Conservation (phyloP, 2,888 invertebrate species). For the Anarsia innoxiella region DNA sequence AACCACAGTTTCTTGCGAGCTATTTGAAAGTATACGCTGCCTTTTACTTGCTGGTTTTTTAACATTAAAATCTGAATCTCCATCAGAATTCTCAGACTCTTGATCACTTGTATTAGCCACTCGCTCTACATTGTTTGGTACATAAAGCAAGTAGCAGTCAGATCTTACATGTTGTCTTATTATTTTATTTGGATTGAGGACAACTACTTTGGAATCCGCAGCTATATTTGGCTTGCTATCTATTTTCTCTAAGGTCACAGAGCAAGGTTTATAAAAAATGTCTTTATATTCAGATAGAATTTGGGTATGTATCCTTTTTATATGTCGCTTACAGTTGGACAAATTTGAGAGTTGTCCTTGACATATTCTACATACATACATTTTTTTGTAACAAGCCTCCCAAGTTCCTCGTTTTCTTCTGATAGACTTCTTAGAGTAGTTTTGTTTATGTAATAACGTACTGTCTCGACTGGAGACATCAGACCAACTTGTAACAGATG, state of each 20-base stretch:
- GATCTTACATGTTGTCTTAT: slow-evolving; percentile 18
- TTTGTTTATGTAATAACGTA: too few relatives aligned
- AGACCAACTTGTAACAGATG: too few relatives aligned
- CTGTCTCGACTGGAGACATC: neutral
- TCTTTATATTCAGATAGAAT: slow-evolving; percentile 26
- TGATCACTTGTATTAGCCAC: too few relatives aligned
- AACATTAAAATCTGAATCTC: neutral
- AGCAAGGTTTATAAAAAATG: slow-evolving; percentile 32
- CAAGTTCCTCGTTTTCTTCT: too few relatives aligned
- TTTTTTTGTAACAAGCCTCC: slow-evolving; percentile 15
- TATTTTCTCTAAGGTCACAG: slow-evolving; percentile 36
- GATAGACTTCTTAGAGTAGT: too few relatives aligned
- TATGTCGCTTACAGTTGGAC: slow-evolving; percentile 8
- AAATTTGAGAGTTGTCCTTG: slow-evolving; percentile 12
- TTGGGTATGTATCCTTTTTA: slow-evolving; percentile 25
- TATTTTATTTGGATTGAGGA: slow-evolving; percentile 35
- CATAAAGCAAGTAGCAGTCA: too few relatives aligned
- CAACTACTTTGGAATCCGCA: slow-evolving; percentile 33
- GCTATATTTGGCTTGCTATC: slow-evolving; percentile 44
- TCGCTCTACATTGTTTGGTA: too few relatives aligned
- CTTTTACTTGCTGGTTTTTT: slow-evolving; percentile 24
- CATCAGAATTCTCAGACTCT: too few relatives aligned
- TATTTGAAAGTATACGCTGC: slow-evolving; percentile 31
- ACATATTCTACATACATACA: slow-evolving; percentile 20
- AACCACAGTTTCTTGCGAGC: slow-evolving; percentile 32